Conservation (phyloP, 2,888 invertebrate genomes). For the Nemurella pictetii region DNA sequence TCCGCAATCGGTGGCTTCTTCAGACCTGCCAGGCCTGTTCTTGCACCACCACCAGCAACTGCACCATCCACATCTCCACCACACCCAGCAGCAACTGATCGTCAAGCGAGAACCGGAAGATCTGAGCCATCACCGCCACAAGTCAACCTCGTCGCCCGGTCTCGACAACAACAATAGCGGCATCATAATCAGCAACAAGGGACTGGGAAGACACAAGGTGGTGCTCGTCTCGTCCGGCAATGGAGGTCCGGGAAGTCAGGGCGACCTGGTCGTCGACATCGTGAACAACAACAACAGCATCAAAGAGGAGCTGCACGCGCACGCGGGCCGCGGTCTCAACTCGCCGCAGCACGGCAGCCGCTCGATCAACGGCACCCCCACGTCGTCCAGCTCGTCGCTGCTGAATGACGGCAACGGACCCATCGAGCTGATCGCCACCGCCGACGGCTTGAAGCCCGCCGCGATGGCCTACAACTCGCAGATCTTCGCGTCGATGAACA, state of each 20-base stretch:
- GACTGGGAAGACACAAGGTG: slow-evolving; percentile 61
- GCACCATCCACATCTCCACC: slow-evolving; percentile 41
- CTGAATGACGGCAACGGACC: slow-evolving; percentile 55
- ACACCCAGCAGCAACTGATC: slow-evolving; percentile 51
- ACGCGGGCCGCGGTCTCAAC: slow-evolving; percentile 63
- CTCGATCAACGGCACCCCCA: slow-evolving; percentile 68
- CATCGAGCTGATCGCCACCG: slow-evolving; percentile 56
- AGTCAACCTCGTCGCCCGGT: slow-evolving; percentile 62
- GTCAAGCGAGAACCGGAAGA: slow-evolving; percentile 84
- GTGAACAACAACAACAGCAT: slow-evolving; percentile 54
- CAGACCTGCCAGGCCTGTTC: slow-evolving; percentile 59
- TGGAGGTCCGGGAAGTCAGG: slow-evolving; percentile 48
- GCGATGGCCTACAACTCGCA: slow-evolving; percentile 67
- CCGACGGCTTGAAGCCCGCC: slow-evolving; percentile 55
- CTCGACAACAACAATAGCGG: slow-evolving; percentile 54
- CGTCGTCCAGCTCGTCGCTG: slow-evolving; percentile 65
- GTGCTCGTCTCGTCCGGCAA: slow-evolving; percentile 51
- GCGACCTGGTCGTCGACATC: slow-evolving; percentile 57
- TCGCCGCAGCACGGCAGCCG: slow-evolving; percentile 69
- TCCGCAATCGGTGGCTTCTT: slow-evolving; percentile 56
- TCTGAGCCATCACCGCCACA: slow-evolving; percentile 69
- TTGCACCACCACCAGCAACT: slow-evolving; percentile 46
- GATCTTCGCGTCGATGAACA: slow-evolving; percentile 65
- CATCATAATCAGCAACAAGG: slow-evolving; percentile 60
- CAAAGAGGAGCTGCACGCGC: slow-evolving; percentile 56